Percentiles rank a stretch among this genome's conserved stretches.
These are phyloP conservation scores for Troides oblongomaculatus DNA, from an alignment of 2,888 invertebrate genomes.

Conservation along the genomic window DNA sequence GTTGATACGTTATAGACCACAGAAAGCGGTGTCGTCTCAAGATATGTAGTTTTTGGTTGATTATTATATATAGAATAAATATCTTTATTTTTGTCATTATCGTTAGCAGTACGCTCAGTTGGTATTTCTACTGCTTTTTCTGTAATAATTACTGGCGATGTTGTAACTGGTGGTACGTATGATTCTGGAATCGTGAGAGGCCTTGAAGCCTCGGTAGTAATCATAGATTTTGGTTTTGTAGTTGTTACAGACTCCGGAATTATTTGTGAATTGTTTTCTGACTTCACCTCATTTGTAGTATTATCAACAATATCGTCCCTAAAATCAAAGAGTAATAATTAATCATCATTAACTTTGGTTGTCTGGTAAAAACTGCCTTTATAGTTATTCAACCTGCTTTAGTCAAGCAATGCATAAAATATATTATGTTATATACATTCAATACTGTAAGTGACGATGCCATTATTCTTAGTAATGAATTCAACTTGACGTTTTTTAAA, in stretches of 20 bases:
- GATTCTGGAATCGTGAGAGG: slow-evolving; percentile 25
- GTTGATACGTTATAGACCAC: slow-evolving; percentile 33
- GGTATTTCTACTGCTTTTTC: slow-evolving; percentile 11
- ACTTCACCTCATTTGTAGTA: slow-evolving; percentile 30
- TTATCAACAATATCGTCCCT: slow-evolving; percentile 52
- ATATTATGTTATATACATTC: too few species aligned
- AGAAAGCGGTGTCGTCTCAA: slow-evolving; percentile 27
- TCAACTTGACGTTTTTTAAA: too few species aligned
- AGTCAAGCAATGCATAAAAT: too few species aligned
- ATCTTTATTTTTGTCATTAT: slow-evolving; percentile 14
- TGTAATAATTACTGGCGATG: slow-evolving; percentile 27
- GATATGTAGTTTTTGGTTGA: slow-evolving; percentile 23
- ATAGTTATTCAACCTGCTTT: too few species aligned
- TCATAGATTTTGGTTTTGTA: slow-evolving; percentile 30
- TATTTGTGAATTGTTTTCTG: slow-evolving; percentile 30
- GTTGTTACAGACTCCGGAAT: slow-evolving; percentile 35
- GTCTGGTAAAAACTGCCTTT: too few species aligned
- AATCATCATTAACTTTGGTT: too few species aligned
- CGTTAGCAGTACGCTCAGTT: slow-evolving; percentile 6
- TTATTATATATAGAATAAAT: slow-evolving; percentile 13
- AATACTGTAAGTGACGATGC: too few species aligned
- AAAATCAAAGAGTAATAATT: slow-evolving; percentile 27
- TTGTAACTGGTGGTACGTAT: slow-evolving; percentile 25
- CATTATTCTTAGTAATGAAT: too few species aligned
- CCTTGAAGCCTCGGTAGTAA: slow-evolving; percentile 15